Conservation (phyloP, 2,888 invertebrate species). For the Drosophila quinaria region DNA sequence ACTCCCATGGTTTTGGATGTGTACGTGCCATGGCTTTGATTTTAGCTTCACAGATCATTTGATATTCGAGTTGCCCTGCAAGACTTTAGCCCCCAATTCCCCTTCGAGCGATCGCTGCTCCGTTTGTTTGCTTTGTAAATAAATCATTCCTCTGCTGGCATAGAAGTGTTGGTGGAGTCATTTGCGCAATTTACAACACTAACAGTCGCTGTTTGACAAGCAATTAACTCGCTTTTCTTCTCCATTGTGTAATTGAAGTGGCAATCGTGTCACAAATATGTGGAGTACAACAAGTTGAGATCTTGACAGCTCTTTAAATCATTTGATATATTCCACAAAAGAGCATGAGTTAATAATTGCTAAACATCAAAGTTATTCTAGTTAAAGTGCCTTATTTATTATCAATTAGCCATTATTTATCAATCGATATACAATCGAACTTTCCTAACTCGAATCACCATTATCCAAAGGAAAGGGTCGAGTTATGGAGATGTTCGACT, state of each 20-base stretch:
- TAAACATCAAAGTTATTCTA: neutral
- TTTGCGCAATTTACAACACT: constrained; percentile 75
- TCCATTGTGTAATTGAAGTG: constrained; percentile 17
- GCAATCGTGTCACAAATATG: constrained; percentile 10
- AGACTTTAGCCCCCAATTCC: neutral
- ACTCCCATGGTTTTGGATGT: constrained; percentile 4
- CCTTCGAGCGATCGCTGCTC: constrained; percentile 15
- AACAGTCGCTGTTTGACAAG: constrained; percentile 75
- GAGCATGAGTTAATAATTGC: neutral
- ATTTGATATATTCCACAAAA: neutral
- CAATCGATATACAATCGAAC: too few relatives aligned
- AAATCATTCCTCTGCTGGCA: constrained; percentile 59
- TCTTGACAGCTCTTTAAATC: constrained; percentile 2
- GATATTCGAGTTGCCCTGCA: constrained; percentile 58
- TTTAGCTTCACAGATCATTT: constrained; percentile 76
- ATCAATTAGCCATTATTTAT: too few relatives aligned
- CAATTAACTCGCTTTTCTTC: constrained; percentile 65
- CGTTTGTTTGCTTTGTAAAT: constrained; percentile 73
- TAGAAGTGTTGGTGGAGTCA: constrained; percentile 57
- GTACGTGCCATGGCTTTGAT: constrained; percentile 65
- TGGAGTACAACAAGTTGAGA: constrained; percentile 3
- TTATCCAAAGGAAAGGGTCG: too few relatives aligned
- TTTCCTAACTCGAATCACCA: too few relatives aligned
- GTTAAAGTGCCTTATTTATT: neutral
- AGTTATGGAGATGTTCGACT: too few relatives aligned